A percentile compares a stretch with the other conserved stretches of the same genome.
phyloP scores from a whole-genome alignment of 2,888 invertebrate species.

The Synanthedon tipuliformis region DNA sequence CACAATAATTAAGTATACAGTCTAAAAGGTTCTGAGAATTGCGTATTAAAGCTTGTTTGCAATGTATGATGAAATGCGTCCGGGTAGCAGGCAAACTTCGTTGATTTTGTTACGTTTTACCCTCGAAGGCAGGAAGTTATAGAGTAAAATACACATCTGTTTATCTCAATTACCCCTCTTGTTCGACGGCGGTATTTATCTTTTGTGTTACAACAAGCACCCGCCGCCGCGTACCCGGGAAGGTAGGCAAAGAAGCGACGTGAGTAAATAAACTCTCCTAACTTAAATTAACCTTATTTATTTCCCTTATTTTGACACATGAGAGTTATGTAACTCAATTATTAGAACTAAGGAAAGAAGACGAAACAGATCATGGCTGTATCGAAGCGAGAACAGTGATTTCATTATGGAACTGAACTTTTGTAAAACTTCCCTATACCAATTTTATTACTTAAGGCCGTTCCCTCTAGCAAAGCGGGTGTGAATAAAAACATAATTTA shows the following conservation, averaged over 20 bases:
- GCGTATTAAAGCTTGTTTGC: conserved; percentile 1
- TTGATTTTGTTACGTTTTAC: conserved; percentile 50
- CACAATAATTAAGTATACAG: neutral
- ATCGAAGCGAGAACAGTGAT: conserved; percentile 20
- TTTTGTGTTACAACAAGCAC: conserved; percentile 51
- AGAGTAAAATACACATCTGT: conserved; percentile 51
- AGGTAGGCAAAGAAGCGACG: conserved; percentile 52
- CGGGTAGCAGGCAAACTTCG: conserved; percentile 29
- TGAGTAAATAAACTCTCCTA: conserved; percentile 47
- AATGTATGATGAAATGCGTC: conserved; percentile 3
- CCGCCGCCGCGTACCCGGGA: conserved; percentile 26
- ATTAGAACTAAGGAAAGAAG: conserved; percentile 13
- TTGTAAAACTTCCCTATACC: too few species aligned
- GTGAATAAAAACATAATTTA: too few species aligned
- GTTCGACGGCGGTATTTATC: conserved; percentile 55
- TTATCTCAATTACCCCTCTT: conserved; percentile 61
- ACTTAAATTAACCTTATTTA: conserved; percentile 48
- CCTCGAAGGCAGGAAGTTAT: conserved; percentile 45
- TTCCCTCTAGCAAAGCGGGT: too few species aligned
- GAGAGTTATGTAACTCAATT: conserved; percentile 34
- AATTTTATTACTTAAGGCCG: too few species aligned
- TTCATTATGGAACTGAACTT: conserved; percentile 16
- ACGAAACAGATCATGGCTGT: conserved; percentile 17
- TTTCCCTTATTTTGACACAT: conserved; percentile 48
- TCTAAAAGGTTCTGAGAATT: neutral